These are phyloP conservation scores for Pseudachorutes palmiensis DNA, from an alignment of 1,140 invertebrate genomes.

Conservation along the genomic window DNA sequence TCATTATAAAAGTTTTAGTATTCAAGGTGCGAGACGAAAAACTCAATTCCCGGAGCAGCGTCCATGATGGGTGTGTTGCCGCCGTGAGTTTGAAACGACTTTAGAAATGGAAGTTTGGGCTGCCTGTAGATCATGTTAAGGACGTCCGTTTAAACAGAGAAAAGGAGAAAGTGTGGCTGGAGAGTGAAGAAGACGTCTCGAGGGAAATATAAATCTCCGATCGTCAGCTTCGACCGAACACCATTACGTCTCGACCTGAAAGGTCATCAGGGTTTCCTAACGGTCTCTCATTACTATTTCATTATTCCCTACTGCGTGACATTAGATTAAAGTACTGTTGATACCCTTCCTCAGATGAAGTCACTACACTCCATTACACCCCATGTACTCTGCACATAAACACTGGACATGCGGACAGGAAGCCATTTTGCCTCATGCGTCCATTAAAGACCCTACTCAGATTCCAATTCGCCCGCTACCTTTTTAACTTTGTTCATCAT, in stretches of 20 bases:
- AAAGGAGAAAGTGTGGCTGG: not conserved
- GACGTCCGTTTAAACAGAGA: slow-evolving; percentile 4
- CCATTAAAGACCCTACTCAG: not conserved
- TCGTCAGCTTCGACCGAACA: not conserved
- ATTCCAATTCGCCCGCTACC: not conserved
- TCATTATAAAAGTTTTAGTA: slow-evolving; percentile 1
- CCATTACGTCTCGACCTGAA: slow-evolving; percentile 2
- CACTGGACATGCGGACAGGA: too few relatives aligned
- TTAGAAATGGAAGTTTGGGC: not conserved
- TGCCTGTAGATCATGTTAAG: not conserved
- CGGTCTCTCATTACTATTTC: slow-evolving; percentile 10
- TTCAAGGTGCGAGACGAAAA: not conserved
- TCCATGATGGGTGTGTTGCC: not conserved
- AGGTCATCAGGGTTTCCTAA: slow-evolving; percentile 2
- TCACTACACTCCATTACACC: not conserved
- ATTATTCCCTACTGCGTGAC: slow-evolving; percentile 11
- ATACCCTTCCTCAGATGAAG: not conserved
- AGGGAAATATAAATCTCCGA: slow-evolving; percentile 11
- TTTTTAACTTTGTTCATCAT: slow-evolving; percentile 1
- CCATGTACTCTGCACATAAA: too few relatives aligned
- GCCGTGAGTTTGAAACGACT: slow-evolving; percentile 4
- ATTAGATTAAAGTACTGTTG: not conserved
- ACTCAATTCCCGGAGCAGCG: not conserved
- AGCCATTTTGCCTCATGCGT: not conserved
- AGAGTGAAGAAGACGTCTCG: not conserved